These are phyloP conservation scores for Gymnodraco acuticeps DNA, from an alignment of 2,797 vertebrate genomes.

Conservation along the genomic window DNA sequence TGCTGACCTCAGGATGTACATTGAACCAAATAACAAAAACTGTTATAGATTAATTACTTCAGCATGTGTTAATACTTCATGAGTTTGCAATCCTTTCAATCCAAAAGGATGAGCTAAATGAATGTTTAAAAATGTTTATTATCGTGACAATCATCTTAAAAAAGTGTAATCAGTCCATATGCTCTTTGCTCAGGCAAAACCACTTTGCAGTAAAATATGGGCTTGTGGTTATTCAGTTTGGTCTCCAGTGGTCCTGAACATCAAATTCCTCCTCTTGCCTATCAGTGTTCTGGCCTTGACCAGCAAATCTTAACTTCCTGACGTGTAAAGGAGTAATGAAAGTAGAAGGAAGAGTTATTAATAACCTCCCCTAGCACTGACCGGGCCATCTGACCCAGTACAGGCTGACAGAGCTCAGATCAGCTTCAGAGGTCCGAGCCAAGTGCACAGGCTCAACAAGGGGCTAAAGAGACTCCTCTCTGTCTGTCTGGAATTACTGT, in stretches of 20 bases:
- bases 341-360: slow-evolving; percentile 72
- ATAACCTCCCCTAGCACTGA: slow-evolving; percentile 72
- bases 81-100: not conserved
- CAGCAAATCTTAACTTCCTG: slow-evolving; percentile 75
- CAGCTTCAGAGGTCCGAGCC: slow-evolving; percentile 61
- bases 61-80: slow-evolving; percentile 20
- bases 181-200: slow-evolving; percentile 10
- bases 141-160: not conserved
- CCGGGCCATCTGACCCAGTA: slow-evolving; percentile 71
- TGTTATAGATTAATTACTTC: slow-evolving; percentile 24
- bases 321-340: slow-evolving; percentile 76
- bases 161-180: slow-evolving; percentile 37
- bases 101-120: not conserved
- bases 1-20: slow-evolving; percentile 34
- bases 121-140: not conserved
- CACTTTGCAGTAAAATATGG: slow-evolving; percentile 40
- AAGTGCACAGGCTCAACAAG: slow-evolving; percentile 41
- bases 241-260: slow-evolving; percentile 60
- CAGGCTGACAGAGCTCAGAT: slow-evolving; percentile 71
- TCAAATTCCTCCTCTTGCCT: slow-evolving; percentile 58
- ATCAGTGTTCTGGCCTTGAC: slow-evolving; percentile 75
- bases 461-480: slow-evolving; percentile 15
- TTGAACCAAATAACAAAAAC: slow-evolving; percentile 30
- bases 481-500: slow-evolving; percentile 15
- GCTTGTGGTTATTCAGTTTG: slow-evolving; percentile 48